Evolutionary conservation across 2,888 invertebrate genomes (phyloP).

Genomic region (Ecliptopera silaceata): DNA sequence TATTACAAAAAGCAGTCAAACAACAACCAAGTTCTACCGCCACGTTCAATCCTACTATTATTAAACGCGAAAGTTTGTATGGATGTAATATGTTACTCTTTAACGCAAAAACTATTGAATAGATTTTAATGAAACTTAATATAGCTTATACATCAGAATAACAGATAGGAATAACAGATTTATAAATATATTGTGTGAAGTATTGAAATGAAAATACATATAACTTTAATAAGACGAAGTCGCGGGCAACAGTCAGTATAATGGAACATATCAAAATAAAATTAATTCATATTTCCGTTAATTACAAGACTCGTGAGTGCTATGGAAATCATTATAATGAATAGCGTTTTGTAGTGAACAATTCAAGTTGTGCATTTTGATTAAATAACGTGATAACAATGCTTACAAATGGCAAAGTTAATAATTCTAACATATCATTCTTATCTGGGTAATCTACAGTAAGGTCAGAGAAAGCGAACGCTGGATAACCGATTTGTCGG

Average conservation of each 20-base stretch:
- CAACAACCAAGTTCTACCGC: background rate
- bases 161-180: too few relatives aligned
- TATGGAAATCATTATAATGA: background rate
- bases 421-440: conserved; percentile 14
- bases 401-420: conserved; percentile 2
- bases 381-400: conserved; percentile 1
- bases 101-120: too few relatives aligned
- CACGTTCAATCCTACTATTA: background rate
- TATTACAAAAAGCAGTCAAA: background rate
- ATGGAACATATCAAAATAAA: too few relatives aligned
- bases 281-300: too few relatives aligned
- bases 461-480: conserved; percentile 16
- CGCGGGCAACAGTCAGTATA: too few relatives aligned
- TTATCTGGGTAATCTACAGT: conserved; percentile 14
- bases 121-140: too few relatives aligned
- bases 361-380: background rate
- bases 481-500: conserved; percentile 14
- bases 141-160: too few relatives aligned
- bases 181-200: too few relatives aligned
- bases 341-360: background rate
- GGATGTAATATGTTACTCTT: too few relatives aligned
- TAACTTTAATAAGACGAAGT: too few relatives aligned
- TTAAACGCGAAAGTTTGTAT: too few relatives aligned
- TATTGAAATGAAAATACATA: too few relatives aligned
- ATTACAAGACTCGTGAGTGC: background rate